Evolutionary conservation across 2,888 invertebrate genomes (phyloP), one percentile per base, ranked within the genome.

Genomic region (Macrosiphum euphorbiae): DNA sequence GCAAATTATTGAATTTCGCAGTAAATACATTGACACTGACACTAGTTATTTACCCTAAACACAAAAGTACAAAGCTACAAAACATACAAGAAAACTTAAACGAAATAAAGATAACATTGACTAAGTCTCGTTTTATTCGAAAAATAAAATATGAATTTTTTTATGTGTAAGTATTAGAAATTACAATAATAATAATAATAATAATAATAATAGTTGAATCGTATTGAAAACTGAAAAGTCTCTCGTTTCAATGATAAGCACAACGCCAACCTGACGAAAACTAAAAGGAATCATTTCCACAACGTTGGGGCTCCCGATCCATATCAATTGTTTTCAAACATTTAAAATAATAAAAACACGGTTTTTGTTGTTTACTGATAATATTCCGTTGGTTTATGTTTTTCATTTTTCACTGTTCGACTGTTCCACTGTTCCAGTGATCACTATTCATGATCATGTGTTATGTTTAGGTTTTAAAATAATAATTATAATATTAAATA

Each of bases 181-280:
- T 78, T 78, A 78, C 78, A 88, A 88, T 50, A 88, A 88, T 50
- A 86, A 86, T 85, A 67, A 61, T 85, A 85, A 85, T 85, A 85
- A 67, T 67, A 67, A 35, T 78, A 78, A 35, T 78, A 78, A 35
- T 35, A 78, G 78, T 78, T 86, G 90, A 94, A 90, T 90, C n/a
- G 94, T 90, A 86, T 61, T 58, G 78, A 85, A 84, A 92, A 86
- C 52, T 58, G 78, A 85, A 84, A 92, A 88, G 50, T 94, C 94
- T 94, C 52, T 87, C 50, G n/a, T 86, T 94, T 67, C 61, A 94
- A 50, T 94, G 94, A 94, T 94, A 92, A 95, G 95, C 78, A 96
- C 95, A 26, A 44, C 8, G 91, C 13, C 91, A 94, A 94, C 91
- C 7, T 91, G 67, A 94, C 50, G 44, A 7, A 61, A 92, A 28